Evolutionary conservation across 1,140 invertebrate genomes (phyloP), one percentile per base, ranked within the genome.

Genomic region (Anadara kagoshimensis): DNA sequence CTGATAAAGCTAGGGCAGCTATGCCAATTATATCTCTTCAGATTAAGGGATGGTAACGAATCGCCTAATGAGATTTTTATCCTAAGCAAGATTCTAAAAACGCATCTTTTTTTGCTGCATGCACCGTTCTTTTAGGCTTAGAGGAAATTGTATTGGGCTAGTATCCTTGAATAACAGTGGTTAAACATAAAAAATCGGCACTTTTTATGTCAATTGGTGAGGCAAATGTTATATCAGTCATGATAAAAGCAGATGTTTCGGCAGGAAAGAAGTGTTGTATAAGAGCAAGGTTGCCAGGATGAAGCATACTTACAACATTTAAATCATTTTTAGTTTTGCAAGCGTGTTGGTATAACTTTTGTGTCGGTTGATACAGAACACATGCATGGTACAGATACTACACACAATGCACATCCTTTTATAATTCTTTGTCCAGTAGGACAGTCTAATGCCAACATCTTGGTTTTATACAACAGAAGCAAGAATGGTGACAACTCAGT

Each of bases 301-400:
- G 49, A 0, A 41, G 12, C 2, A 44, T 44, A n/a, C 29, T 56
- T 3, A 75, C 26, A 36, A 63, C 45, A 59, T 72, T 36, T 64
- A 29, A 16, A 20, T 53, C 20, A 20, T 64, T 71, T 24, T 73
- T 65, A 77, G 36, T 63, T 41, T 22, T 22, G 54, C 51, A 77
- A 20, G 26, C 66, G 63, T 36, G 64, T 57, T 3, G 53, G 58
- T 45, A 69, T 20, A 36, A 65, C 73, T 24, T 51, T 51, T 14
- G 56, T 59, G 53, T 69, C 70, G 24, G 75, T 63, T 36, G 75
- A 68, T 20, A 77, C 20, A n/a, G 69, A 71, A 47, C 69, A 71
- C 49, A 54, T 53, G 57, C 69, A 71, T 14, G 61, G 61, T 11
- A 71, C 36, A n/a, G 56, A 14, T n/a, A 71, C n/a, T n/a, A n/a